Base-by-base conservation (phyloP, 2,113 vertebrate genomes). In the Pseudorhombus dupliciocellatus region DNA sequence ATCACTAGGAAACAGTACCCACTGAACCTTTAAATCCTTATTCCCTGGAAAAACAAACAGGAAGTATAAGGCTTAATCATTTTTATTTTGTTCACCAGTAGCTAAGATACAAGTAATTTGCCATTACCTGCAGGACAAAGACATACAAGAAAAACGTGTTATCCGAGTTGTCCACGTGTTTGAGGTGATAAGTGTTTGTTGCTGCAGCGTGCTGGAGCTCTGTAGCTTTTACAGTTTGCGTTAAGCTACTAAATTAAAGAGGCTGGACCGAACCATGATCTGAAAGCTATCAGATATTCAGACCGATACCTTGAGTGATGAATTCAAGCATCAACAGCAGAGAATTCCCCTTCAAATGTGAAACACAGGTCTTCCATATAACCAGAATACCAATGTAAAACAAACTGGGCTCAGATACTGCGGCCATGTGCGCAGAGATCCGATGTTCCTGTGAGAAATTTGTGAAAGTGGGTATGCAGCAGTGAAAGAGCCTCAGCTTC, bases 41-140 rank as follows among this genome's bases (percentile, higher is more conserved):
- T n/a, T 56, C 42, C 34, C 51, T 62, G 20, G 60, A 73, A 22
- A 28, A 21, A 58, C 1, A 46, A 70, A 60, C 51, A 42, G 50
- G 25, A 7, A 68, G 22, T 10, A 75, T 24, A 70, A 84, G 53
- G 75, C 71, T 85, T 70, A 65, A 64, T 64, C 20, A 40, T 42
- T 21, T 77, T 69, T 60, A 83, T 72, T 84, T 83, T 83, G 81
- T 83, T 89, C 77, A 81, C 67, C 70, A 66, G 64, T 25, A 75
- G 65, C 75, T 63, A 70, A 20, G 14, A 22, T 42, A 67, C 46
- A 72, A 60, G 44, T 56, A n/a, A 26, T 40, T 28, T 74, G 44
- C 26, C 71, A 56, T 51, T 73, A 52, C 18, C 40, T 2, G 1
- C 56, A 76, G 15, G 37, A 67, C 28, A 59, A 66, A 42, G n/a